Evolutionary conservation across 1,140 invertebrate species (phyloP).

Genomic region (Phthorimaea operculella): DNA sequence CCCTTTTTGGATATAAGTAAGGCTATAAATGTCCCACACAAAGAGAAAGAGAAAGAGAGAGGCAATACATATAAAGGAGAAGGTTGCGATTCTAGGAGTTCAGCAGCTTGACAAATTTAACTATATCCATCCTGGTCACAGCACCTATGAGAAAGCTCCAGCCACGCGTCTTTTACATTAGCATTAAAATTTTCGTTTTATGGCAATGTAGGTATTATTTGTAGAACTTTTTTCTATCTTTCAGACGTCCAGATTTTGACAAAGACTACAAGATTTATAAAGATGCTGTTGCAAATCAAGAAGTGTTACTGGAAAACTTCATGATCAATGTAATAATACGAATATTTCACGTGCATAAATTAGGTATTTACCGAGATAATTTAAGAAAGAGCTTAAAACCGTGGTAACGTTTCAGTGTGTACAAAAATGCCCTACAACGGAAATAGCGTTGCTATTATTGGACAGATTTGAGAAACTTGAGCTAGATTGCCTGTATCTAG

Average conservation of each 20-base stretch:
- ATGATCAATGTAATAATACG: constrained; percentile 59
- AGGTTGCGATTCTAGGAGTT: too few species aligned
- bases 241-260: constrained; percentile 72
- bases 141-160: too few species aligned
- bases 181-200: too few species aligned
- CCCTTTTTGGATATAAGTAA: too few species aligned
- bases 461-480: constrained; percentile 75
- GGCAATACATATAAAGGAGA: too few species aligned
- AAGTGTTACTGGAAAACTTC: constrained; percentile 72
- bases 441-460: constrained; percentile 58
- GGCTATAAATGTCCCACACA: too few species aligned
- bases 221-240: constrained; percentile 17
- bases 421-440: constrained; percentile 62
- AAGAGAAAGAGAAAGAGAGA: too few species aligned
- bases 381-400: not conserved
- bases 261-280: constrained; percentile 81
- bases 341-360: too few species aligned
- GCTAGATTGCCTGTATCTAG: constrained; percentile 74
- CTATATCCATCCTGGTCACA: too few species aligned
- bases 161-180: too few species aligned
- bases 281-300: constrained; percentile 74
- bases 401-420: constrained; percentile 37
- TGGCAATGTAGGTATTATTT: too few species aligned
- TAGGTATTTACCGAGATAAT: not conserved
- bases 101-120: too few species aligned